Evolutionary conservation across 35 echinoderm and acorn worm genomes (phyloP).

Genomic region (Nesometra sesokonis): DNA sequence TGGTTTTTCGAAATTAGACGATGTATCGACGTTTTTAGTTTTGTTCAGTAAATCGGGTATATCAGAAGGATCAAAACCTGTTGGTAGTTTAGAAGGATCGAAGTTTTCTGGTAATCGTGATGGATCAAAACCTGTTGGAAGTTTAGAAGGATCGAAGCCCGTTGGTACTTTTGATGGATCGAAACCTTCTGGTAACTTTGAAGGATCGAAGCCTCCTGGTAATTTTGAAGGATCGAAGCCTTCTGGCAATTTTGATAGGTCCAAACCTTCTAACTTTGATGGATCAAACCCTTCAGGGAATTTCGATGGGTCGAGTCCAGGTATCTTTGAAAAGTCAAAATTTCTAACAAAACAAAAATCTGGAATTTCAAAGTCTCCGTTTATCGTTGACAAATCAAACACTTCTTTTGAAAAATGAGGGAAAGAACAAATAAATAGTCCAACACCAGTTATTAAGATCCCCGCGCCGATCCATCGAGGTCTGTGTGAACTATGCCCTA

Average conservation of each 20-base stretch:
- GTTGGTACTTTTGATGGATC: not conserved
- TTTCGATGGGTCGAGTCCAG: not conserved
- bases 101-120: not conserved
- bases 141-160: not conserved
- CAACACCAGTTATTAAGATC: constrained; percentile 22
- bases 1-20: too few relatives aligned
- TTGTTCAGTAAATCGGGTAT: not conserved
- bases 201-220: not conserved
- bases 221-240: not conserved
- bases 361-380: not conserved
- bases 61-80: too few relatives aligned
- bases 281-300: not conserved
- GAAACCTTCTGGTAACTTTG: not conserved
- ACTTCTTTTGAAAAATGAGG: constrained; percentile 32
- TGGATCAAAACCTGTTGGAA: not conserved
- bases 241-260: not conserved
- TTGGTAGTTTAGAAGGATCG: not conserved
- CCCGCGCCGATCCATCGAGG: constrained; percentile 36
- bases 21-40: not conserved
- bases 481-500: constrained; percentile 28
- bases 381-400: not conserved
- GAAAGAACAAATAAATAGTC: constrained; percentile 23
- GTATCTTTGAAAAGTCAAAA: not conserved
- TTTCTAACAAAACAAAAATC: not conserved
- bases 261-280: not conserved